Conservation (phyloP, 2,113 vertebrate genomes). For the Vicugna pacos region DNA sequence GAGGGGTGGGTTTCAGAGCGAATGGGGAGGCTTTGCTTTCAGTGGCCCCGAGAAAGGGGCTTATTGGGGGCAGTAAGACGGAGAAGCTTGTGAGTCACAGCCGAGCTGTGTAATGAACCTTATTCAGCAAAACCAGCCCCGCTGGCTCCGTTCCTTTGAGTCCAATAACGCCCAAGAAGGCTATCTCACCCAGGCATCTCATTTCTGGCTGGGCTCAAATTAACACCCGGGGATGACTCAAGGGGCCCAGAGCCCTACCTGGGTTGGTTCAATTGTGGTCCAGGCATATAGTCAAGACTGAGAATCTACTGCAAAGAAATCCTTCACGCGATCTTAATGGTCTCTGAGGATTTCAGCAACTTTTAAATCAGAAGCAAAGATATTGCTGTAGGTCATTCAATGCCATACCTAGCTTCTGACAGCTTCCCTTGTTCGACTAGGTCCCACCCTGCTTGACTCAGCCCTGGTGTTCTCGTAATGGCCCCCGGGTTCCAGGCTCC, state of each 20-base stretch:
- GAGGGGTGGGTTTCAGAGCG: not conserved
- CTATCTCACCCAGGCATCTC: not conserved
- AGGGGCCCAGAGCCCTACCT: not conserved
- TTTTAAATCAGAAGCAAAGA: not conserved
- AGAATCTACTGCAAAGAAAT: not conserved
- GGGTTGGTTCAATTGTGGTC: not conserved
- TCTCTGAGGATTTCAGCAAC: not conserved
- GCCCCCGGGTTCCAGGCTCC: too few relatives aligned
- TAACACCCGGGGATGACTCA: not conserved
- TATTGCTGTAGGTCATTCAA: not conserved
- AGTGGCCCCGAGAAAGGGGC: not conserved
- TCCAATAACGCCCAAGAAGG: not conserved
- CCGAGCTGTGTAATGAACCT: not conserved
- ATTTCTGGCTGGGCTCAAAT: not conserved
- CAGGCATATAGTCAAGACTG: not conserved
- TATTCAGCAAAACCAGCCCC: not conserved
- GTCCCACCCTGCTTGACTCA: not conserved
- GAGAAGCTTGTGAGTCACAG: too few relatives aligned
- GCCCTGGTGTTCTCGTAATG: too few relatives aligned
- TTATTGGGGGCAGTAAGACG: accelerated
- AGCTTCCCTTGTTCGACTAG: not conserved
- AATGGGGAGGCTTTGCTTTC: not conserved
- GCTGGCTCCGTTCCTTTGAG: not conserved
- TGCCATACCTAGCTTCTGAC: not conserved
- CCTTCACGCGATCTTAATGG: accelerated